Evolutionary conservation across 2,888 invertebrate genomes (phyloP), one percentile per base, ranked within the genome.

Genomic region (Craniophora ligustri): DNA sequence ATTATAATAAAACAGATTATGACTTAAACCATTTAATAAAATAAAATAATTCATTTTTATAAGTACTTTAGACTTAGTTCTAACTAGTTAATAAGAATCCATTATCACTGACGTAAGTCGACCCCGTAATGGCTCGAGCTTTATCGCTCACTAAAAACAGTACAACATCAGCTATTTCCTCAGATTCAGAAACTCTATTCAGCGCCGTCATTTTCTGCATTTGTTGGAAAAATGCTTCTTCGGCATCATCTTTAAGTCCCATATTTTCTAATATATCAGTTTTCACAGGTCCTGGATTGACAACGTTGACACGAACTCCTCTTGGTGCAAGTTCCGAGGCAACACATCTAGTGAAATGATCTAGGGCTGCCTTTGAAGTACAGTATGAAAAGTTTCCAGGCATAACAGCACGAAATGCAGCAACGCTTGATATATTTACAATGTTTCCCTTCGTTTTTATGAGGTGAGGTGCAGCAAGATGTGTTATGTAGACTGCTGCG

Each of bases 251-350:
- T n/a, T n/a, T n/a, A n/a, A n/a, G 7, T 3, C 44, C 54, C 7
- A 15, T n/a, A n/a, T 44, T 54, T 6, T 36, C 28, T 2, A 44
- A 0, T 3, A 51, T 31, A 34, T 63, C 51, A 21, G 59, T 59
- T 14, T 28, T 48, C 5, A 59, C 74, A 0, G 63, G 61, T 0
- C 76, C 76, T 5, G 76, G 75, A 23, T 72, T 75, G 0, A 76
- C 64, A 3, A 65, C 42, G 44, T 79, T 78, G 0, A 97, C 97
- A 28, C 98, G 93, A 0, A 98, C 96, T 60, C 95, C 94, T 78
- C 95, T 95, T 0, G 93, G 64, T 15, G 96, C 96, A 38, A 97
- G 84, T 76, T 97, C 98, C 40, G 98, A 85, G 0, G 79, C 81
- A 10, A 59, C 50, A 10, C 58, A 47, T 42, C 71, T 70, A 0